Conservation (phyloP, 1,140 invertebrate genomes). For the Trissolcus basalis region DNA sequence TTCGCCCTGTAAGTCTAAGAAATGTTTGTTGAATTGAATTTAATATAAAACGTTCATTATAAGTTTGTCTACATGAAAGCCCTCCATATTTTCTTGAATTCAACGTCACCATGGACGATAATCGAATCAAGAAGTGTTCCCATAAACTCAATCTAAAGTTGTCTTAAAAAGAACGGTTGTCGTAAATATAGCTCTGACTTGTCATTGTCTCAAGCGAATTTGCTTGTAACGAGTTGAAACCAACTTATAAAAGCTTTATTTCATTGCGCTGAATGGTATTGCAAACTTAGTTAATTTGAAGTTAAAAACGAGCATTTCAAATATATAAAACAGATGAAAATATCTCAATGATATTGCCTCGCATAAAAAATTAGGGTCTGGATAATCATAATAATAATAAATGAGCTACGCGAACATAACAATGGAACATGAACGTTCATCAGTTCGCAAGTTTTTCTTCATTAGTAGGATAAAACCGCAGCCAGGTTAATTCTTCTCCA, state of each 20-base stretch:
- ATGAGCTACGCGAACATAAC: neutral
- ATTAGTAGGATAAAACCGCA: slow-evolving; percentile 45
- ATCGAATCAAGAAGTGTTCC: slow-evolving; percentile 32
- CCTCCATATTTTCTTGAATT: slow-evolving; percentile 19
- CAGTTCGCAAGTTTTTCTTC: slow-evolving; percentile 42
- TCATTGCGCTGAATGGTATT: slow-evolving; percentile 26
- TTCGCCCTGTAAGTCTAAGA: too few relatives aligned
- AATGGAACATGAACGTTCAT: slow-evolving; percentile 26
- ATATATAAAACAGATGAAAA: too few relatives aligned
- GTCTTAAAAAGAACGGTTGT: slow-evolving; percentile 9
- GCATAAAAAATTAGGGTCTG: neutral
- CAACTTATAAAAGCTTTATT: slow-evolving; percentile 46
- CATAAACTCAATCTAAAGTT: slow-evolving; percentile 24
- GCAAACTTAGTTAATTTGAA: slow-evolving; percentile 42
- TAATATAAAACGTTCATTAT: too few relatives aligned
- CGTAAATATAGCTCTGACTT: slow-evolving; percentile 29
- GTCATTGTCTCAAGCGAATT: slow-evolving; percentile 32
- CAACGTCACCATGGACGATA: slow-evolving; percentile 13
- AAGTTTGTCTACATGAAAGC: neutral
- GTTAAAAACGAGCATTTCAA: slow-evolving; percentile 24
- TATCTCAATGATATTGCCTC: too few relatives aligned
- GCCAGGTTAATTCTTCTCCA: slow-evolving; percentile 37
- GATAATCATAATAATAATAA: neutral
- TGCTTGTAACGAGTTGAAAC: slow-evolving; percentile 42
- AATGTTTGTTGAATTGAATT: too few relatives aligned